Evolutionary conservation across 2,797 vertebrate genomes (phyloP).

Genomic region (Acipenser oxyrinchus): DNA sequence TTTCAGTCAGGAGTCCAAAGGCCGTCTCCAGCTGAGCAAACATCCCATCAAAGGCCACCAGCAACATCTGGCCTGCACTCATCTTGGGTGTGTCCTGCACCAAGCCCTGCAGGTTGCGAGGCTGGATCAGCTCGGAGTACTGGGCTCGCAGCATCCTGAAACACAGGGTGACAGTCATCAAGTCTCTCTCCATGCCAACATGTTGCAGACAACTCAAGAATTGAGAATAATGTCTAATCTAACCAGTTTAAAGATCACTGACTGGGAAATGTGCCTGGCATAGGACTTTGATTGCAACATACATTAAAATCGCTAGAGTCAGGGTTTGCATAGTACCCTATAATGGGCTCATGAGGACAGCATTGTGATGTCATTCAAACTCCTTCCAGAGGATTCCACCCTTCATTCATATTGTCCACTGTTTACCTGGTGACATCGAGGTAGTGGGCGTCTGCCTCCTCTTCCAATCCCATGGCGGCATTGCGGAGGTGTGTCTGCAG

Average conservation of each 20-base stretch:
- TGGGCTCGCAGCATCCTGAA: slow-evolving; percentile 82
- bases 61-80: slow-evolving; percentile 94
- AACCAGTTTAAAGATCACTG: too few relatives aligned
- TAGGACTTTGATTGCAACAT: too few relatives aligned
- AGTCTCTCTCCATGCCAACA: too few relatives aligned
- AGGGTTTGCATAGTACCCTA: too few relatives aligned
- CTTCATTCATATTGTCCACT: background rate
- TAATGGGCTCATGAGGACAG: too few relatives aligned
- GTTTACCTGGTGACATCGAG: slow-evolving; percentile 83
- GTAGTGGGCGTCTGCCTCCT: slow-evolving; percentile 76
- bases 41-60: slow-evolving; percentile 98
- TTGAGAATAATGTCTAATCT: too few relatives aligned
- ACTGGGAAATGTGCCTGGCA: too few relatives aligned
- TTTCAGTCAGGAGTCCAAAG: slow-evolving; percentile 87
- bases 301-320: too few relatives aligned
- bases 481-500: slow-evolving; percentile 76
- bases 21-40: slow-evolving; percentile 96
- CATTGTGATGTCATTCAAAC: too few relatives aligned
- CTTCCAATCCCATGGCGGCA: slow-evolving; percentile 74
- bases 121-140: slow-evolving; percentile 96
- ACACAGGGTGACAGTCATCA: slow-evolving; percentile 1
- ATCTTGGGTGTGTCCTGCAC: slow-evolving; percentile 93
- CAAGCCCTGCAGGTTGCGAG: slow-evolving; percentile 68
- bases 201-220: too few relatives aligned
- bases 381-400: background rate